Base-by-base conservation (phyloP, 2,113 vertebrate species). In the Erythrolamprus reginae region DNA sequence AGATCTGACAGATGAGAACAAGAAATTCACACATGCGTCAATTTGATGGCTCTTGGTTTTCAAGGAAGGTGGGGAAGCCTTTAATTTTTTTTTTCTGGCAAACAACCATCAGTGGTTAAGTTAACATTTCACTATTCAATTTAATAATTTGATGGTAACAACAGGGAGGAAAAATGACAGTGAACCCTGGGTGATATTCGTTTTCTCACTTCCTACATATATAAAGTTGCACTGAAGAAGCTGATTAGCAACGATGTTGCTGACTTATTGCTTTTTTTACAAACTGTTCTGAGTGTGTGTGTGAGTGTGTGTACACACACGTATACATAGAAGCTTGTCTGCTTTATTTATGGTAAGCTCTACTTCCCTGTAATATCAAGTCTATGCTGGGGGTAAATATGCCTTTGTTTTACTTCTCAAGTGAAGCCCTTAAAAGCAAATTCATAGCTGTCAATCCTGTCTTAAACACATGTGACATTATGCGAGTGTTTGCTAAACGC, bases 401-500 rank as follows among this genome's bases (percentile, higher is more conserved):
- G 52, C 58, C 38, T 70, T 24, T 48, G 70, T 91, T 84, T 51
- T 5, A 19, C 4, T 61, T 84, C 51, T 51, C 24, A 88, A 65
- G 21, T 42, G 24, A 47, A 88, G 7, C 56, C 45, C 58, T 82
- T 55, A 85, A 77, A 56, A 84, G 70, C 53, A 88, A 91, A 88
- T 51, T 4, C 77, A 88, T 19, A 50, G 53, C 45, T 84, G 86
- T 94, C 87, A 56, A 90, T 33, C 84, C 91, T 5, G 0, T 87
- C 8, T 92, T 19, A 93, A 95, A 93, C 33, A 17, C 21, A 47
- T 10, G 12, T 33, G 42, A 45, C 86, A 77, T 90, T 90, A 89
- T 51, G 89, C 51, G 42, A n/a, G 51, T 33, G 38, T 19, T 92
- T 84, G n/a, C 45, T 94, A 91, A 95, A 89, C 28, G 89, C 56